Evolutionary conservation across 2,888 invertebrate genomes (phyloP), one percentile per base, ranked within the genome.

Genomic region (Protodeltote pygarga): DNA sequence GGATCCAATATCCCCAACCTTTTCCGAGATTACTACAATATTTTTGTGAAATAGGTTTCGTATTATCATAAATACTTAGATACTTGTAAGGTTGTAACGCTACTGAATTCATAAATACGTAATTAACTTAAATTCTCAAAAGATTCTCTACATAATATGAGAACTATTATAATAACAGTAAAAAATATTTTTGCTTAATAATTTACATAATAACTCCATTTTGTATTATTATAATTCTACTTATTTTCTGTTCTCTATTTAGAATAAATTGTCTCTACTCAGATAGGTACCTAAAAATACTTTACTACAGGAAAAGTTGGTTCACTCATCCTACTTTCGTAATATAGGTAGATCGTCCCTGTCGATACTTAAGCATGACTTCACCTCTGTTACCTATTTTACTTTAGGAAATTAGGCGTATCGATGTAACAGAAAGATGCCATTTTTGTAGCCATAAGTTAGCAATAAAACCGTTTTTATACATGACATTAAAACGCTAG

Each of bases 171-270:
- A 39, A 46, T 21, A 38, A 35, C 21, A 34, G 29, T 31, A 41
- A 21, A 42, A 41, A 39, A 27, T 21, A 23, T 19, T 8, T 40
- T 59, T 59, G 34, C 60, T 47, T 39, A 35, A 31, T 19, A 28
- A 58, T 58, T 58, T 59, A 46, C 59, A 58, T 58, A 58, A 58
- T 38, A 38, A 38, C 20, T 35, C 34, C n/a, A 31, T 58, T 58
- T 44, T 42, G 20, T 23, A 24, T 24, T 37, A 35, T 25, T 19
- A 32, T 25, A 11, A 34, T 34, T 24, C 29, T 25, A 19, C 37
- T 46, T 51, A 29, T 29, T 34, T 35, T 39, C 17, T 15, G 28
- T 25, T 54, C 40, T 17, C 25, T 14, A 37, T 37, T 41, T 29
- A 46, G 41, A 38, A 46, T 58, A n/a, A n/a, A 42, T 38, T 21